Evolutionary conservation across 2,113 vertebrate genomes (phyloP).

Genomic region (Rhipidura dahli): DNA sequence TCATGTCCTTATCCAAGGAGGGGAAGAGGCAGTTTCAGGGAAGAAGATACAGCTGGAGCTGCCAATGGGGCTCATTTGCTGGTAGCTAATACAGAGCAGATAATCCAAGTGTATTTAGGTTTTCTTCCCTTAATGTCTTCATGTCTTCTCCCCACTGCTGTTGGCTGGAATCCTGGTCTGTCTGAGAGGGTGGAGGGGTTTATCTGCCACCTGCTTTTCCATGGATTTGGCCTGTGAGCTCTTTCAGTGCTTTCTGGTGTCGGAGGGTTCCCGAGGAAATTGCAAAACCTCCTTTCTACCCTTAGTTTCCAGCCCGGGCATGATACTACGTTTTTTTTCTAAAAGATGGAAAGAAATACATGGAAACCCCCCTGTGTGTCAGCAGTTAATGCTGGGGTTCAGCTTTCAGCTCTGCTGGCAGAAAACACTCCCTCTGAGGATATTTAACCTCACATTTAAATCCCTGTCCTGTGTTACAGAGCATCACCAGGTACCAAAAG

Average conservation of each 20-base stretch:
- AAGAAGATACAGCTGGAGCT: not conserved
- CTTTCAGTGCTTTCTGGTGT: not conserved
- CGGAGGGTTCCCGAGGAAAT: not conserved
- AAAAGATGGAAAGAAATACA: not conserved
- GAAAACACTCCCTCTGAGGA: not conserved
- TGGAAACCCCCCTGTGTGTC: not conserved
- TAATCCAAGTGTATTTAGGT: not conserved
- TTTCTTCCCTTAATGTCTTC: not conserved
- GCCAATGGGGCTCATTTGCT: not conserved
- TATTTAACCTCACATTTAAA: not conserved
- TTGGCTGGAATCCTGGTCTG: not conserved
- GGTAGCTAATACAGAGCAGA: not conserved
- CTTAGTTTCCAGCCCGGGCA: not conserved
- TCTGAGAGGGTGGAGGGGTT: not conserved
- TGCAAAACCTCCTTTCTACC: not conserved
- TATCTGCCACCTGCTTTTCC: not conserved
- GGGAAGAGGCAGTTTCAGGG: not conserved
- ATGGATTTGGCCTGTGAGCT: not conserved
- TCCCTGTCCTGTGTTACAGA: not conserved
- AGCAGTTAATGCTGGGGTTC: not conserved
- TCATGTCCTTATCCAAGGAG: accelerated
- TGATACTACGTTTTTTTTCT: not conserved
- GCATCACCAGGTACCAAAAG: not conserved
- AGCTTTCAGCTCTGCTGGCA: not conserved
- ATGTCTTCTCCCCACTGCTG: accelerated